Base-by-base conservation (phyloP, 2,888 invertebrate species). In the Aelia acuminata region DNA sequence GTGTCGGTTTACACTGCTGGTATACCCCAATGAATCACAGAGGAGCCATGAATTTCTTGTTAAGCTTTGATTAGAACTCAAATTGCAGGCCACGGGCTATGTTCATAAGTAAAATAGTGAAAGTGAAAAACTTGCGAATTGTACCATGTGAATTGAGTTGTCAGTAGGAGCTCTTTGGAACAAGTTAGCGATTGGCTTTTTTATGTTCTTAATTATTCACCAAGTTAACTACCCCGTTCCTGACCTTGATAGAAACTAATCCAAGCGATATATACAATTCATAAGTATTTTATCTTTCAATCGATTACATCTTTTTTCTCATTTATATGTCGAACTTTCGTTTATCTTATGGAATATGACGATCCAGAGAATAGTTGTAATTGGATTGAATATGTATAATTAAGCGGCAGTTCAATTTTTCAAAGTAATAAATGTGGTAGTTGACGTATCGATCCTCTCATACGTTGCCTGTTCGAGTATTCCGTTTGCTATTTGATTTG, bases 401-500 rank as follows among this genome's bases (percentile, higher is more conserved):
- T 63, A 13, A 70, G 35, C 31, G 26, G 20, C 1, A 18, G 20
- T 20, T 70, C 63, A 31, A 20, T 70, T 70, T 35, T 35, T 35
- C 3, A 31, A 53, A 70, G 20, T 20, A 70, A 35, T 35, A 35
- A 35, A 35, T 35, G 0, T 26, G 31, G 35, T 0, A 10, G 18
- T 2, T 1, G 11, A 1, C n/a, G n/a, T 57, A 70, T 70, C 35
- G 63, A 70, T 70, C 5, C 63, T 18, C 18, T 35, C 35, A 35
- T 70, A 31, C 31, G 5, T 70, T 70, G 31, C 26, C 31, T 20
- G 63, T 35, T 35, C 18, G 63, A 70, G 8, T 18, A 18, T 35
- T 35, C 63, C 63, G 63, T 70, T 70, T 70, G 31, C 31, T 70
- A 70, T 70, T 35, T 35, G 63, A 70, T 70, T 35, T 35, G 31